Conservation (phyloP, 2,888 invertebrate species). For the Flexamia atlantica region DNA sequence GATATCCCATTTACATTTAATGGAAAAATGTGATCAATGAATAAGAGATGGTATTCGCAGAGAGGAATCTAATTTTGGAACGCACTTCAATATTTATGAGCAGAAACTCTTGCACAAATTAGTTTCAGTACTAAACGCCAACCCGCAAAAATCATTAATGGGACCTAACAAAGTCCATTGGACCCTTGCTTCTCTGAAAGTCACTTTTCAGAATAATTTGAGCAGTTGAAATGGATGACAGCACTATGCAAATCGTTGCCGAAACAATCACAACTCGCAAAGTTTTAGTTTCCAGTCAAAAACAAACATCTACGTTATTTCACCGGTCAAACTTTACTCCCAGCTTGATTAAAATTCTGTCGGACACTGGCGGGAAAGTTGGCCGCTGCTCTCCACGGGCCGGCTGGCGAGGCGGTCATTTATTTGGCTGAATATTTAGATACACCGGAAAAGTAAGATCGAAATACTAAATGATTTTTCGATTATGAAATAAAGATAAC, state of each 20-base stretch:
- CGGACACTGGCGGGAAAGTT: slow-evolving; percentile 26
- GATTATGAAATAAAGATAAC: no score
- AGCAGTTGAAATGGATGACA: slow-evolving; percentile 45
- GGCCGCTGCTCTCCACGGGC: background rate
- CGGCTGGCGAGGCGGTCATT: background rate
- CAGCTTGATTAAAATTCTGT: slow-evolving; percentile 59
- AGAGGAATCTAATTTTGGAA: no score
- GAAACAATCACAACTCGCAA: slow-evolving; percentile 53
- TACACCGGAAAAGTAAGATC: no score
- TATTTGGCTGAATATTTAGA: background rate
- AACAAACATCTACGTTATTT: slow-evolving; percentile 58
- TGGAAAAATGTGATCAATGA: no score
- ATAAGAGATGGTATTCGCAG: no score
- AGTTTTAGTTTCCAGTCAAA: slow-evolving; percentile 57
- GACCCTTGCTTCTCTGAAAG: background rate
- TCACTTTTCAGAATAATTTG: slow-evolving; percentile 30
- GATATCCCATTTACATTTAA: no score
- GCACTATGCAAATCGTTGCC: slow-evolving; percentile 46
- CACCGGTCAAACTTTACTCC: slow-evolving; percentile 49
- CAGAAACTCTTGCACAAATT: no score
- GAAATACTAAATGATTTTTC: no score
- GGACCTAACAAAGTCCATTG: background rate
- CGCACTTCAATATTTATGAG: no score
- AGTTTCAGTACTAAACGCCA: no score
- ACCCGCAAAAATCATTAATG: no score